Evolutionary conservation across 1,140 invertebrate genomes (phyloP), one percentile per base, ranked within the genome.

Genomic region (Phthorimaea operculella): DNA sequence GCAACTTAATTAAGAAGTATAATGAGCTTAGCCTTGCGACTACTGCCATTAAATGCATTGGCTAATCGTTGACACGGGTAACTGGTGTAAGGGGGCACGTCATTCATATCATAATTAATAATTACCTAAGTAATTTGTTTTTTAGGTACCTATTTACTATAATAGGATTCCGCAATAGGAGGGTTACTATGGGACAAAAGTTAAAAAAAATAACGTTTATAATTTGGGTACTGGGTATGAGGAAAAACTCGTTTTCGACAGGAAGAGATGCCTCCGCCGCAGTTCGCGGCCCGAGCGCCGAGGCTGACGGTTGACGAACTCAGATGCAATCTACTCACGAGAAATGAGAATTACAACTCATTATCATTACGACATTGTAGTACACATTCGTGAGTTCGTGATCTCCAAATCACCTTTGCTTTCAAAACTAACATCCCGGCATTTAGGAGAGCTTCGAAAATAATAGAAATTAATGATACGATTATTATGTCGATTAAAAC

Each of bases 301-400:
- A 16, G 3, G 33, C 39, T 28, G 15, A 11, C 33, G 62, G 60
- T 64, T 62, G 62, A 61, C 56, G 58, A 62, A 62, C 65, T 57
- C 51, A 57, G 60, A 60, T 62, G 52, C 33, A 57, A 68, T 64
- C 66, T 17, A 57, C 56, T 64, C 62, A 67, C 64, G 62, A 61
- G 50, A 59, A 59, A 39, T 39, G 36, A 39, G n/a, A 47, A 47
- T 47, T 47, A 47, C 16, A 16, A 14, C 15, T 14, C 44, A 17
- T 14, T 42, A 16, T 16, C 15, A 16, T 47, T 47, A 17, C 44
- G 14, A 47, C 44, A 47, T 9, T 16, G n/a, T 47, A 9, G 3
- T 16, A 15, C 44, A 47, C 16, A n/a, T 42, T 14, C 15, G 44
- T 47, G 12, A 47, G 44, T 47, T 47, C 14, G n/a, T 47, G n/a